phyloP scores from a whole-genome alignment of 2,113 vertebrate genomes.

The Otis tarda region DNA sequence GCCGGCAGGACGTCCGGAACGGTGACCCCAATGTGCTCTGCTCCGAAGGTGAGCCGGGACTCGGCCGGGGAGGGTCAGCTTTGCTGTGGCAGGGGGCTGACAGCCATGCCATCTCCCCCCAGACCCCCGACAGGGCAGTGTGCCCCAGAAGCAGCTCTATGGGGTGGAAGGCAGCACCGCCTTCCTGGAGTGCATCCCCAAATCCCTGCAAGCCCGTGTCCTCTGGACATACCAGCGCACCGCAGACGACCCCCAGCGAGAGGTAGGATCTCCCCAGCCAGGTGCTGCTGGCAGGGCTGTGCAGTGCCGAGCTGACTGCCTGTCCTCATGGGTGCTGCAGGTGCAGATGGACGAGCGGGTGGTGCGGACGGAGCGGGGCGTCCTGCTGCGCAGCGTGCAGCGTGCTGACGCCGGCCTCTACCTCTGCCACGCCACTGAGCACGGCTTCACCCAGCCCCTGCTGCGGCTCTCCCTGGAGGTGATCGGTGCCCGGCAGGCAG shows the following conservation, averaged over 20 bases:
- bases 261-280: constrained; percentile 72
- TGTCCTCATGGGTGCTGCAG: constrained; percentile 40
- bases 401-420: constrained; percentile 84
- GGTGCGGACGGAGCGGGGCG: constrained; percentile 79
- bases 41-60: constrained; percentile 83
- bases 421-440: constrained; percentile 88
- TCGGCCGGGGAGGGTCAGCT: background rate
- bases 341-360: constrained; percentile 83
- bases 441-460: constrained; percentile 90
- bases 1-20: constrained; percentile 92
- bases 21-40: constrained; percentile 93
- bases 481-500: constrained; percentile 73
- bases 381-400: constrained; percentile 85
- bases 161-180: constrained; percentile 92
- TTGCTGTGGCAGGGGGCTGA: background rate
- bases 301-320: background rate
- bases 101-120: background rate
- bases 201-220: constrained; percentile 89
- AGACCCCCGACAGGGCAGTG: constrained; percentile 82
- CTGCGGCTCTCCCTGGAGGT: constrained; percentile 87
- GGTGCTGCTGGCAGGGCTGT: fast-evolving
- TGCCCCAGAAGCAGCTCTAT: constrained; percentile 86
- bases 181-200: constrained; percentile 94
- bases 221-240: constrained; percentile 90
- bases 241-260: constrained; percentile 72